Evolutionary conservation across 2,113 vertebrate genomes (phyloP).

Genomic region (Piliocolobus tephrosceles): DNA sequence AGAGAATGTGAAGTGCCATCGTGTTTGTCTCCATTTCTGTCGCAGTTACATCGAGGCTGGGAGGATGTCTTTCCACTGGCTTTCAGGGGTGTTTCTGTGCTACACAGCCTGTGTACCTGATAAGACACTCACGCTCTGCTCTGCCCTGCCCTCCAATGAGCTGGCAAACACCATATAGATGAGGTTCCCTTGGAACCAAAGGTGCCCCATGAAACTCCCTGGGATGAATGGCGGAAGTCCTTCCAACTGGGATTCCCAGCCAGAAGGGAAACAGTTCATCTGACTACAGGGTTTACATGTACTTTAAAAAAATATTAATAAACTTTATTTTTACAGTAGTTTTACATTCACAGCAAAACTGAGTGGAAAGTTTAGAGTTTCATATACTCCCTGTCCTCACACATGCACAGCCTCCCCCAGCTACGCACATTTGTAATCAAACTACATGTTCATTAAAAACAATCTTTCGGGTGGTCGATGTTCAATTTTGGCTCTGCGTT

Average conservation of each 20-base stretch:
- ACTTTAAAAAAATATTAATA: background rate
- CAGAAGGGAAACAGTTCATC: background rate
- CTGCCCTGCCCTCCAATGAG: background rate
- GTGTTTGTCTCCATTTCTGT: background rate
- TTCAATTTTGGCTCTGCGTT: background rate
- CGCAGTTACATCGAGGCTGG: background rate
- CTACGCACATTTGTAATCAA: background rate
- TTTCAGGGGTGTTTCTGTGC: background rate
- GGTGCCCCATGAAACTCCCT: background rate
- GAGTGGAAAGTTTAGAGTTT: background rate
- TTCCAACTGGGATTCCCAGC: rapidly evolving
- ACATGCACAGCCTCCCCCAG: background rate
- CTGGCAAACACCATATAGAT: rapidly evolving
- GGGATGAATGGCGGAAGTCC: rapidly evolving
- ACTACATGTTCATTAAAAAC: background rate
- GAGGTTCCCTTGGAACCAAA: background rate
- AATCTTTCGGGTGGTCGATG: too few relatives aligned
- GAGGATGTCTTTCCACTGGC: background rate
- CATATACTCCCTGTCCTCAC: rapidly evolving
- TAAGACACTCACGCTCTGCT: rapidly evolving
- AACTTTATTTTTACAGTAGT: background rate
- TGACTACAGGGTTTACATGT: background rate
- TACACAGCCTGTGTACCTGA: rapidly evolving
- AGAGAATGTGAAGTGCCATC: background rate
- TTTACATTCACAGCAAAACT: background rate